Evolutionary conservation across 2,888 invertebrate genomes (phyloP), one percentile per base, ranked within the genome.

Genomic region (Automeris io): DNA sequence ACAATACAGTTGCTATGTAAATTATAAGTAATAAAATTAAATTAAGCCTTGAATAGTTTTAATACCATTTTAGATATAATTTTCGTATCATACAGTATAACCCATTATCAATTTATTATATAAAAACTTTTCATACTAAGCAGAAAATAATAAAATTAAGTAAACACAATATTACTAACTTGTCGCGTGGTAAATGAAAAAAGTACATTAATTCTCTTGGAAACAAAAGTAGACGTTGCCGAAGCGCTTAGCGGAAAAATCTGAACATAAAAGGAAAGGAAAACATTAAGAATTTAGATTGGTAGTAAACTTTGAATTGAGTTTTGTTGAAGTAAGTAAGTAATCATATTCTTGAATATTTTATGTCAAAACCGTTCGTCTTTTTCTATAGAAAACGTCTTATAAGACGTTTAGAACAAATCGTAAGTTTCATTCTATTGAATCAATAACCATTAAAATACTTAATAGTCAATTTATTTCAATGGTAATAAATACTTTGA

Each of bases 261-360:
- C 26, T 29, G 22, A 26, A 34, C 22, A 34, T 26, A 39, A 39
- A 66, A 59, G 50, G 50, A 59, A 61, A 58, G 59, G 57, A 61
- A 63, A 64, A 60, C 59, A 65, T 65, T 39, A 39, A 39, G 39
- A 68, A 76, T 77, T 70, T 70, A 70, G 67, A 71, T 68, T 62
- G 61, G 49, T 62, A 61, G 57, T 58, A 62, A 70, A 72, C 62
- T 72, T 72, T 57, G 65, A 65, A 69, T 71, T 62, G 71, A 72
- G 63, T 72, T 70, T 66, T 60, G 63, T 64, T 66, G 61, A 67
- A 69, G 61, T 65, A 53, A 61, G 64, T 63, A 64, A 70, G 33
- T 39, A 37, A 39, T 70, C 62, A 57, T 59, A 62, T 66, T 68
- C 56, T 46, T 69, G 64, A 61, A 64, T 62, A 49, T 62, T 62